phyloP scores from a whole-genome alignment of 2,113 vertebrate species.

The Pangasianodon gigas region DNA sequence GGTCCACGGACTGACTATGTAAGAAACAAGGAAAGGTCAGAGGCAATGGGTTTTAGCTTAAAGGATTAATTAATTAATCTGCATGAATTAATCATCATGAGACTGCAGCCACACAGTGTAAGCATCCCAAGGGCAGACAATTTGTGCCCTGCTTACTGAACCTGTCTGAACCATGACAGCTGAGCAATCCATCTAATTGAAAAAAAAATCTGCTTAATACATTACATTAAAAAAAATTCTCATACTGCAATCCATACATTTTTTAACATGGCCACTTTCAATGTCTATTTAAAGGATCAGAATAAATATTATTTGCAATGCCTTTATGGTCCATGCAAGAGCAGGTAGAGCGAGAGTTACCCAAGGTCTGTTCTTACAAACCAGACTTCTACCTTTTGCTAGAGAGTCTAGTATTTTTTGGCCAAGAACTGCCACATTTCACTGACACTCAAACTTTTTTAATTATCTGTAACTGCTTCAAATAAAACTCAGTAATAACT shows the following conservation, averaged over 20 bases:
- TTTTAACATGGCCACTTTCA: not conserved
- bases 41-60: not conserved
- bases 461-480: not conserved
- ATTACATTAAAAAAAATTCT: not conserved
- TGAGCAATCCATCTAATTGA: constrained; percentile 19
- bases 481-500: not conserved
- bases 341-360: too few relatives aligned
- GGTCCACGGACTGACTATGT: not conserved
- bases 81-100: constrained; percentile 16
- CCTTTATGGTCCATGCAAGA: too few relatives aligned
- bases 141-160: not conserved
- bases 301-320: not conserved
- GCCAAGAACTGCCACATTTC: not conserved
- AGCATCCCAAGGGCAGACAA: not conserved
- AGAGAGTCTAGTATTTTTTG: not conserved
- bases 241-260: not conserved
- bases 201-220: not conserved
- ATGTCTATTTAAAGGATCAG: not conserved
- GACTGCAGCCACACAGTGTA: not conserved
- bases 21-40: not conserved
- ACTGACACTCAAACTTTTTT: not conserved
- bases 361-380: not conserved
- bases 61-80: not conserved
- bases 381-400: not conserved
- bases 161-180: constrained; percentile 3